Evolutionary conservation across 2,888 invertebrate genomes (phyloP), one percentile per base, ranked within the genome.

Genomic region (Noctua fimbriata): DNA sequence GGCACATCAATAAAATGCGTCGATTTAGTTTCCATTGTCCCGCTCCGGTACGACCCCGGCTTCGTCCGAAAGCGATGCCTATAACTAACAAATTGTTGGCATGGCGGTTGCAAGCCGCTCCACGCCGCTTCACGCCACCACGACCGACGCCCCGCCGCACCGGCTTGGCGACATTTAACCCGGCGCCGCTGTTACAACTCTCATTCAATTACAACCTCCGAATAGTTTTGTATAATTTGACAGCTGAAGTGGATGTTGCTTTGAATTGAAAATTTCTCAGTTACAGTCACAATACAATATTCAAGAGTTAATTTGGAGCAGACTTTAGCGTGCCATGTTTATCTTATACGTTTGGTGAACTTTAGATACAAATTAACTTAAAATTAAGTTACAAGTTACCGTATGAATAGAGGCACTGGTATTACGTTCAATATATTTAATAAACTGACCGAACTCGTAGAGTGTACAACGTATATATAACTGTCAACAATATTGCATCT

Each of bases 181-280:
- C 52, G 32, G 36, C 32, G 44, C 69, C 67, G 44, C 72, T 69
- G 76, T 75, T 70, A 73, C 52, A 75, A 73, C 66, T 70, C 67
- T 58, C 71, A 86, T 84, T 87, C 74, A 84, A 87, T 87, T 83
- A 81, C 32, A 74, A 71, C 71, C 55, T 76, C n/a, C 55, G 18
- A 69, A 79, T 86, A 79, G 58, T 78, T 79, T 47, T 65, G 78
- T 66, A 72, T 63, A 78, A 80, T 81, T 78, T 74, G 66, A 74
- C 60, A 72, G 71, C n/a, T 65, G 41, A 69, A 69, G 52, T 73
- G 49, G 36, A 69, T 72, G 47, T 69, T 75, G 18, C 36, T 76
- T 75, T 58, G 28, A 73, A 79, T 73, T 72, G 28, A 73, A 78
- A 44, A 75, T 75, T 58, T 72, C 72, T 67, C 41, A 52, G 63